Evolutionary conservation across 2,113 vertebrate species (phyloP).

Genomic region (Dromaius novaehollandiae): DNA sequence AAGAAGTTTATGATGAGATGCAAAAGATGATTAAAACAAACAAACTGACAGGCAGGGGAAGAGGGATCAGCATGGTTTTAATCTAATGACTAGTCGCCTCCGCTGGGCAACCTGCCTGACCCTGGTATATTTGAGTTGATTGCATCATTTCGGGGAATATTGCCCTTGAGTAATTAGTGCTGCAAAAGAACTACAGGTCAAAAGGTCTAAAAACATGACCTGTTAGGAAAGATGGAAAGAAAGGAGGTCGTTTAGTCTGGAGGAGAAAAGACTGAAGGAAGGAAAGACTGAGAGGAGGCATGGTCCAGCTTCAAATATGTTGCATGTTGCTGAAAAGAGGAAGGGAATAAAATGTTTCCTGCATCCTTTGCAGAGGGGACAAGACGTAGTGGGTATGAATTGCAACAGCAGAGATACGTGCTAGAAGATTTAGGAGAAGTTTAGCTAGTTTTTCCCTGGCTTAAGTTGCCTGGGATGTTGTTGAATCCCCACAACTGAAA

Average conservation of each 20-base stretch:
- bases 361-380: not conserved
- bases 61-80: not conserved
- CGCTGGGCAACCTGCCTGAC: not conserved
- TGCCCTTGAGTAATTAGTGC: not conserved
- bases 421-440: not conserved
- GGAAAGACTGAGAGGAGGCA: not conserved
- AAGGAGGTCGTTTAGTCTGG: not conserved
- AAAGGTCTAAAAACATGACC: constrained; percentile 22
- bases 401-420: not conserved
- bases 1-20: not conserved
- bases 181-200: not conserved
- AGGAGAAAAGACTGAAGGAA: not conserved
- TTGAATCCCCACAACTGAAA: not conserved
- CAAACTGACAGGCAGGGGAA: not conserved
- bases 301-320: not conserved
- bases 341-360: not conserved
- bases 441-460: not conserved
- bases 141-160: constrained; percentile 15
- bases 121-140: not conserved
- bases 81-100: not conserved
- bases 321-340: not conserved
- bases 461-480: not conserved
- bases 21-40: not conserved
- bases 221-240: not conserved
- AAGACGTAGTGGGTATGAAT: not conserved